Conservation (phyloP, 2,113 vertebrate species). For the Pogona vitticeps region DNA sequence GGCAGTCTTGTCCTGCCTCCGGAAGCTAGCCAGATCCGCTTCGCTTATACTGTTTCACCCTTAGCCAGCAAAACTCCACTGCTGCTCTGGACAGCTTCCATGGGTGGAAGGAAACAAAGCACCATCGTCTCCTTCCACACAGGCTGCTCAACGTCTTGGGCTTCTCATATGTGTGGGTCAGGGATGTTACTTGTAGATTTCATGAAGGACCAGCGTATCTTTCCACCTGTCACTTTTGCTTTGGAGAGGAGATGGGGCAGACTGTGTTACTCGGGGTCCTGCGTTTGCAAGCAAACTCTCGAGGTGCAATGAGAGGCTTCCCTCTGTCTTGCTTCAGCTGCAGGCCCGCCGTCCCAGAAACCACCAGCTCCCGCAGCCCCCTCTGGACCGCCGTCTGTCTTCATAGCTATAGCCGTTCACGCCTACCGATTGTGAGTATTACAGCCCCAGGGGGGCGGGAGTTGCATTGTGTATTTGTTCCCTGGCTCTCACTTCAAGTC, state of each 20-base stretch:
- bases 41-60: no score
- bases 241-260: background rate
- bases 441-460: background rate
- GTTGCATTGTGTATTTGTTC: accelerated
- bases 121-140: no score
- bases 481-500: no score
- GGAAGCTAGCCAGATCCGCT: no score
- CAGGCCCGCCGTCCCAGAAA: constrained; percentile 73
- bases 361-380: constrained; percentile 46
- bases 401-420: constrained; percentile 86
- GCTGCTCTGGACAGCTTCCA: no score
- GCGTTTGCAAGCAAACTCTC: no score
- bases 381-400: constrained; percentile 74
- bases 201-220: background rate
- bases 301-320: background rate
- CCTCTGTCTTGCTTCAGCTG: constrained; percentile 38
- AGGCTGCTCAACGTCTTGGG: no score
- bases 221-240: background rate
- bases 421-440: constrained; percentile 90
- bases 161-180: no score
- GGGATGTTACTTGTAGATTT: background rate
- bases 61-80: no score
- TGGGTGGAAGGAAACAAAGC: no score
- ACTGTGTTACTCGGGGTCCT: background rate
- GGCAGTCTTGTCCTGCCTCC: no score